Evolutionary conservation across 2,797 vertebrate genomes (phyloP).

Genomic region (Parauchenoglanis punctatus): DNA sequence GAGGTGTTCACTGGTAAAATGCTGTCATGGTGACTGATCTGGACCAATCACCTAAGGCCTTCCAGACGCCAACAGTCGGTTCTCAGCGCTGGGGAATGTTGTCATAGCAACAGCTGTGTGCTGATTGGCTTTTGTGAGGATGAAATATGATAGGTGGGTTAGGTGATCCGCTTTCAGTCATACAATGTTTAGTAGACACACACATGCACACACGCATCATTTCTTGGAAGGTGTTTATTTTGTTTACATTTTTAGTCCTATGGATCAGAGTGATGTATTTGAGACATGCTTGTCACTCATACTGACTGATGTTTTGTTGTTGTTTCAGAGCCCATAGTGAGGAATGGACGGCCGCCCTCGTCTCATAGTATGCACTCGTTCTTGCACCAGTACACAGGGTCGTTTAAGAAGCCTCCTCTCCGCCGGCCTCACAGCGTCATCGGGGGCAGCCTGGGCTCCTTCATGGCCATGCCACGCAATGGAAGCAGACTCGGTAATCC

Average conservation of each 20-base stretch:
- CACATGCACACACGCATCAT: background rate
- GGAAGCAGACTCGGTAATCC: conserved; percentile 94
- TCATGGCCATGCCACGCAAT: conserved; percentile 97
- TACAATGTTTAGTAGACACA: background rate
- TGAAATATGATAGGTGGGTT: conserved; percentile 36
- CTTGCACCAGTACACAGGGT: conserved; percentile 97
- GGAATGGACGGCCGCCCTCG: conserved; percentile 94
- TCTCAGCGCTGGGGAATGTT: conserved; percentile 33
- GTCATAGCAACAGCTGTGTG: conserved; percentile 37
- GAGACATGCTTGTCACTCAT: background rate
- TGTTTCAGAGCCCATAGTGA: conserved; percentile 94
- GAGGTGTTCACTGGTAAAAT: conserved; percentile 7
- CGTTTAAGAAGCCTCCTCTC: conserved; percentile 97
- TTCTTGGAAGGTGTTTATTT: background rate
- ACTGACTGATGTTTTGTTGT: conserved; percentile 17
- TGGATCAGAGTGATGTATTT: background rate
- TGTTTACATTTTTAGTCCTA: background rate
- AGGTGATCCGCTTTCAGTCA: conserved; percentile 12
- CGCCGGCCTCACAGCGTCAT: conserved; percentile 97
- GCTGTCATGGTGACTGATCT: conserved; percentile 28
- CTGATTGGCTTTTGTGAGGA: conserved; percentile 15
- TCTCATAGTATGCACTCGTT: conserved; percentile 99
- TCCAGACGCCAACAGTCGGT: conserved; percentile 3
- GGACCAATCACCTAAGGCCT: conserved; percentile 29
- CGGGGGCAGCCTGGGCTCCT: conserved; percentile 93